A percentile compares a stretch with the other conserved stretches of the same genome.
Evolutionary conservation across 2,888 invertebrate genomes (phyloP).

Genomic region (Taphrorychus bicolor): DNA sequence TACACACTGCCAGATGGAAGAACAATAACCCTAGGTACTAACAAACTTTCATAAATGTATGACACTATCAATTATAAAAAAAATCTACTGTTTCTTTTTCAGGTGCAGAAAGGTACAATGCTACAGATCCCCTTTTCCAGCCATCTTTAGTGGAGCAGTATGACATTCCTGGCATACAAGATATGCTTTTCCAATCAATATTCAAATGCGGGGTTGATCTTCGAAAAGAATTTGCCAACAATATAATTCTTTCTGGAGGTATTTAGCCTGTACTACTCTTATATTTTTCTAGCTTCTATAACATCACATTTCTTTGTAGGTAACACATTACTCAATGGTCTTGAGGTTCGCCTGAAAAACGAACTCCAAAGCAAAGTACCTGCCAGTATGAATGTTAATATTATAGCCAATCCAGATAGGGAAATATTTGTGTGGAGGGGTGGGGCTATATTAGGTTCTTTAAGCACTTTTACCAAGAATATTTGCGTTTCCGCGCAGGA

Average conservation of each 20-base stretch:
- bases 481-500: conserved; percentile 38
- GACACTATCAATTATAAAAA: neutral
- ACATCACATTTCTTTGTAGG: conserved; percentile 22
- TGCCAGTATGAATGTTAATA: conserved; percentile 24
- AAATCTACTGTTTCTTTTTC: conserved; percentile 11
- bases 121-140: conserved; percentile 33
- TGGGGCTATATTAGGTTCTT: conserved; percentile 37
- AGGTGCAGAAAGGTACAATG: conserved; percentile 22
- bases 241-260: conserved; percentile 42
- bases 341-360: conserved; percentile 29
- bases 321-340: conserved; percentile 35
- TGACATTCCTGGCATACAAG: conserved; percentile 36
- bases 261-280: neutral
- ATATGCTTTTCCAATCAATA: conserved; percentile 38
- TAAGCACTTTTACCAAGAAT: conserved; percentile 38
- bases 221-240: conserved; percentile 33
- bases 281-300: no score
- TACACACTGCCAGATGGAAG: conserved; percentile 39
- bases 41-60: neutral
- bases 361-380: conserved; percentile 36
- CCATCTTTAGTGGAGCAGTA: conserved; percentile 36
- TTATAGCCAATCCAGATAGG: conserved; percentile 34
- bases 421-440: conserved; percentile 40
- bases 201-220: conserved; percentile 38
- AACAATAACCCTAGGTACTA: conserved; percentile 26